Percentiles rank a stretch among this genome's conserved stretches.
Evolutionary conservation across 2,888 invertebrate species (phyloP).

Genomic region (Pherbina coryleti): DNA sequence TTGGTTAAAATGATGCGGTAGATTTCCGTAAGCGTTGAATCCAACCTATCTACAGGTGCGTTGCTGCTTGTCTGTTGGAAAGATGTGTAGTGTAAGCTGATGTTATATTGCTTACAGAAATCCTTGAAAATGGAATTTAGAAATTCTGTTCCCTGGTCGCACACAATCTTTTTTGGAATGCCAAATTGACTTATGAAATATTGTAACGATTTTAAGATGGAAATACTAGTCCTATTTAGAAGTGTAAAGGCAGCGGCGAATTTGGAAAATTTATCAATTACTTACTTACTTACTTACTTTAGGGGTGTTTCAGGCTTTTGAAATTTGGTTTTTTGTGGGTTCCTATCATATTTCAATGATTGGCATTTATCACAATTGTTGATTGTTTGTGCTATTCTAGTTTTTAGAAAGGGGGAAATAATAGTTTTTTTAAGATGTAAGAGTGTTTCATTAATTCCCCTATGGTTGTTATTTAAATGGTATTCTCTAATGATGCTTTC

Average conservation of each 20-base stretch:
- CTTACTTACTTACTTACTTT: too few relatives aligned
- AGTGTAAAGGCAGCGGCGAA: constrained; percentile 34
- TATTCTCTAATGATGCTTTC: too few relatives aligned
- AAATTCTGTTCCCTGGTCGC: constrained; percentile 39
- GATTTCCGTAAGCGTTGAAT: constrained; percentile 30
- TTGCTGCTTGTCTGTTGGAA: constrained; percentile 33
- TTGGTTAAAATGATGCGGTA: constrained; percentile 35
- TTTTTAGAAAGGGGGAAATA: constrained; percentile 48
- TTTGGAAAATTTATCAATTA: constrained; percentile 5
- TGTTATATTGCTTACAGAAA: constrained; percentile 23
- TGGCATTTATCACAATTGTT: constrained; percentile 46
- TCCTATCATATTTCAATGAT: too few relatives aligned
- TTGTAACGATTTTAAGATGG: constrained; percentile 36
- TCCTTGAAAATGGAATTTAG: constrained; percentile 41
- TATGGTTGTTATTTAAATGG: background rate
- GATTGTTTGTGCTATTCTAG: constrained; percentile 47
- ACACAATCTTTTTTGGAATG: constrained; percentile 36
- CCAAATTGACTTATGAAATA: constrained; percentile 37
- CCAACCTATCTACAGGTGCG: constrained; percentile 21
- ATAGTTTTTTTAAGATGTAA: constrained; percentile 44
- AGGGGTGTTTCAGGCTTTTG: too few relatives aligned
- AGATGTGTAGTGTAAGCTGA: constrained; percentile 30
- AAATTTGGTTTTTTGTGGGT: too few relatives aligned
- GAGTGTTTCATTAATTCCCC: constrained; percentile 46
- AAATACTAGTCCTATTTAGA: constrained; percentile 31